Evolutionary conservation across 2,888 invertebrate genomes (phyloP), one percentile per base, ranked within the genome.

Genomic region (Tridacna gigas): DNA sequence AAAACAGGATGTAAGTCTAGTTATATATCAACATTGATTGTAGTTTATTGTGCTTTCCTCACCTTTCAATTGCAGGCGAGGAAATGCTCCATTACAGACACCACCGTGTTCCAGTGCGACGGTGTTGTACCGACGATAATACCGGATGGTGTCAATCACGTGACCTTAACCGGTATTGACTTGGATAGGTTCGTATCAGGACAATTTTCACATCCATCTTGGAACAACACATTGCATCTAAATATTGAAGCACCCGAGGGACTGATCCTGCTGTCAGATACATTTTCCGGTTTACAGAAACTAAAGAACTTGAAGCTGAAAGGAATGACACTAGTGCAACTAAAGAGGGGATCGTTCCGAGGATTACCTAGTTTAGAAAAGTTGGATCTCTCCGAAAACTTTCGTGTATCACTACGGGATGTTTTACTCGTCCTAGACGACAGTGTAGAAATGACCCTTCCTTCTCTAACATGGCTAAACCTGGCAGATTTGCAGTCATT

Each of bases 351-450:
- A 11, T 25, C 63, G 12, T 77, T 60, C 69, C 45, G 45, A 11
- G 47, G 63, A 61, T 25, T 75, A 18, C 47, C 37, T n/a, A 28
- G 45, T n/a, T 22, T 75, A 11, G 48, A 47, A 47, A 63, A 45
- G 26, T 75, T 75, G 63, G 75, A 75, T 47, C 45, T 75, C 37
- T 75, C 75, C 45, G 75, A 75, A 22, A 75, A 63, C 47, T 0
- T 65, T 22, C 51, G 11, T 37, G 45, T 75, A 7, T 25, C 22
- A n/a, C 26, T 75, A 18, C n/a, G 0, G 15, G 63, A 75, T n/a
- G 25, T 75, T 11, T 11, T 65, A 0, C 5, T 13, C 20, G 28
- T 47, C 4, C 37, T 75, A 37, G 13, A 63, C 0, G 63, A 61
- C 47, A 26, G 37, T 60, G 60, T 37, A n/a, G 45, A 13, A 11